Evolutionary conservation across 2,888 invertebrate genomes (phyloP).

Genomic region (Melitaea athalia): DNA sequence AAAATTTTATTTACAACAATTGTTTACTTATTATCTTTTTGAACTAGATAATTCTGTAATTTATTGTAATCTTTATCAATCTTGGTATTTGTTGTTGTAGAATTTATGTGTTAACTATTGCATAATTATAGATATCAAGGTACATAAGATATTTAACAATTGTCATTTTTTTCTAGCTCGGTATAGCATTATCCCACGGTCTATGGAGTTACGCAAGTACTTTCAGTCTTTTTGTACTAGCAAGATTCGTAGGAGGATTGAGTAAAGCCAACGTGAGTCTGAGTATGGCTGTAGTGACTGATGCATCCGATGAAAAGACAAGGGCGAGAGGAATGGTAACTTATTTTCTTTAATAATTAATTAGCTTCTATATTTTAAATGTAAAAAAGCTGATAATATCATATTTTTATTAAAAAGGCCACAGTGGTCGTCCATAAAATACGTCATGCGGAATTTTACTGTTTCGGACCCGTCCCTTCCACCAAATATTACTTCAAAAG

Average conservation of each 20-base stretch:
- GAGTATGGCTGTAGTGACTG: conserved; percentile 96
- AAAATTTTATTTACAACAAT: no score
- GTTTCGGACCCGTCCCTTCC: no score
- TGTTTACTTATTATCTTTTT: no score
- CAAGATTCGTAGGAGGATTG: conserved; percentile 95
- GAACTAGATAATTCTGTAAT: no score
- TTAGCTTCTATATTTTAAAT: no score
- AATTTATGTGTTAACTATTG: not conserved
- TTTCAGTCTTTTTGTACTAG: conserved; percentile 94
- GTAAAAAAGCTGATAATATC: no score
- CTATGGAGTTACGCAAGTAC: conserved; percentile 94
- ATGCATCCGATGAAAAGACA: conserved; percentile 91
- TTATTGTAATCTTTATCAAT: no score
- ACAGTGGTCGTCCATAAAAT: no score
- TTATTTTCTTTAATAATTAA: conserved; percentile 1
- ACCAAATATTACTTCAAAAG: no score
- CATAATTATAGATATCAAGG: not conserved
- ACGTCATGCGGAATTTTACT: no score
- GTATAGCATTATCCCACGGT: conserved; percentile 92
- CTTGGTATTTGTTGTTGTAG: no score
- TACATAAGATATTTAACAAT: not conserved
- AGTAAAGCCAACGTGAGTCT: conserved; percentile 98
- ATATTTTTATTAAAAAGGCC: no score
- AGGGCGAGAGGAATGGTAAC: conserved; percentile 96
- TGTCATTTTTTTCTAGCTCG: conserved; percentile 83